Percentiles rank a stretch among this genome's conserved stretches.
phyloP scores from a whole-genome alignment of 2,797 vertebrate genomes.

The Cacajao melanocephalus region DNA sequence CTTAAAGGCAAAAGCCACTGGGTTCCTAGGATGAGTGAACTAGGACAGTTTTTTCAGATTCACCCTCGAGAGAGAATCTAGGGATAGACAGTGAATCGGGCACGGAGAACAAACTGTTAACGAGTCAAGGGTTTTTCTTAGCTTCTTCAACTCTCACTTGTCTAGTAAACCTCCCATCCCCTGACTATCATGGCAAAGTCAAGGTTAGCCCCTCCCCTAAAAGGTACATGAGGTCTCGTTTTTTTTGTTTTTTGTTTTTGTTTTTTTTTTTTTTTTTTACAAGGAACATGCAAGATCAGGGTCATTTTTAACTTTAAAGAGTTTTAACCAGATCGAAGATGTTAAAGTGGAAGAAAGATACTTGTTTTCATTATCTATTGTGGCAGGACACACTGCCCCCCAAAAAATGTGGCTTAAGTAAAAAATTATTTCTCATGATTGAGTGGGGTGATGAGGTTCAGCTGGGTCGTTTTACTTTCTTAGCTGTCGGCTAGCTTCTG shows the following conservation, averaged over 20 bases:
- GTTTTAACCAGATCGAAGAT: not conserved
- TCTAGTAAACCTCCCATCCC: no score
- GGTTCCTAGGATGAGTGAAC: not conserved
- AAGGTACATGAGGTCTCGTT: not conserved
- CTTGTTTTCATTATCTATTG: not conserved
- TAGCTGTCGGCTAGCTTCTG: no score
- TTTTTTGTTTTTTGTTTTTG: not conserved
- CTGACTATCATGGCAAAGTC: not conserved
- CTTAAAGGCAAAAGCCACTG: not conserved
- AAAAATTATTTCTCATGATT: no score
- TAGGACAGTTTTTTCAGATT: not conserved
- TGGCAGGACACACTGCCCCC: not conserved
- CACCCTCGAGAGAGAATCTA: not conserved
- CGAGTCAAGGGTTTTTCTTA: no score
- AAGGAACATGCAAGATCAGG: not conserved
- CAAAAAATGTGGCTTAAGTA: not conserved
- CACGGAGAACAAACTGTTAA: no score
- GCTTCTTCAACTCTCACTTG: no score
- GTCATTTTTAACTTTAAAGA: not conserved
- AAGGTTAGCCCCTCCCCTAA: not conserved
- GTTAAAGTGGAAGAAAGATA: not conserved
- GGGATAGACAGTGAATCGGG: no score
- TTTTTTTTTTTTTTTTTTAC: not conserved
- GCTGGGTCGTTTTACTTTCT: no score
- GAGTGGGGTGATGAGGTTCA: no score